Percentiles rank a stretch among this genome's conserved stretches.
Evolutionary conservation across 2,888 invertebrate species (phyloP).

Genomic region (Lasiommata megera): DNA sequence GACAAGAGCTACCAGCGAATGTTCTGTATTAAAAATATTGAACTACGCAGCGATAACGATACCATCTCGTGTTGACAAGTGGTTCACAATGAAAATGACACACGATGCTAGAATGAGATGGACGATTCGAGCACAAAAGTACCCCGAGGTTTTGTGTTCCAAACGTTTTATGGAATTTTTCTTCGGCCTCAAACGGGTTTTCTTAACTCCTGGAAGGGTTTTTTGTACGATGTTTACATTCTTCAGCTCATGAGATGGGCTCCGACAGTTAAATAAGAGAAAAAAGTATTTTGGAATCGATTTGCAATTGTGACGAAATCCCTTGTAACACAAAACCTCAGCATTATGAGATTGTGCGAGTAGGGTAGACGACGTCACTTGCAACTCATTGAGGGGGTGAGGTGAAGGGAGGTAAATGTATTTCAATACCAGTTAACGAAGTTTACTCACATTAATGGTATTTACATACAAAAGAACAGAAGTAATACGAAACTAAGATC

Average conservation of each 20-base stretch:
- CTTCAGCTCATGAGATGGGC: conserved; percentile 34
- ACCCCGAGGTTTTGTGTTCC: conserved; percentile 75
- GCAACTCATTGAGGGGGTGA: conserved; percentile 33
- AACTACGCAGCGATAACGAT: conserved; percentile 72
- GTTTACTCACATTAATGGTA: conserved; percentile 33
- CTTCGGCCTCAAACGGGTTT: conserved; percentile 21
- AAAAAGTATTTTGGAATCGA: conserved; percentile 2
- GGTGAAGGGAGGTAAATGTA: conserved; percentile 43
- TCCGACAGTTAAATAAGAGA: conserved; percentile 43
- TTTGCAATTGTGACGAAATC: conserved; percentile 40
- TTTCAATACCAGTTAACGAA: conserved; percentile 48
- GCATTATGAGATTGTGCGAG: conserved; percentile 44
- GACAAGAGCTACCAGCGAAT: conserved; percentile 53
- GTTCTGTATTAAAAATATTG: conserved; percentile 63
- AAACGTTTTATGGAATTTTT: conserved; percentile 53
- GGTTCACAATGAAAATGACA: conserved; percentile 47
- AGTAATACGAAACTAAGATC: not conserved
- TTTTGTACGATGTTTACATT: conserved; percentile 16
- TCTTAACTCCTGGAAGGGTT: not conserved
- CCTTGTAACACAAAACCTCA: conserved; percentile 75
- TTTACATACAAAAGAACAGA: conserved; percentile 24
- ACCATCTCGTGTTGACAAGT: conserved; percentile 66
- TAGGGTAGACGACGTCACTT: conserved; percentile 43
- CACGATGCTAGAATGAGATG: conserved; percentile 54
- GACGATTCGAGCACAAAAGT: conserved; percentile 40